These are phyloP conservation scores for Laterallus jamaicensis DNA, from an alignment of 2,113 vertebrate species.

Conservation along the genomic window DNA sequence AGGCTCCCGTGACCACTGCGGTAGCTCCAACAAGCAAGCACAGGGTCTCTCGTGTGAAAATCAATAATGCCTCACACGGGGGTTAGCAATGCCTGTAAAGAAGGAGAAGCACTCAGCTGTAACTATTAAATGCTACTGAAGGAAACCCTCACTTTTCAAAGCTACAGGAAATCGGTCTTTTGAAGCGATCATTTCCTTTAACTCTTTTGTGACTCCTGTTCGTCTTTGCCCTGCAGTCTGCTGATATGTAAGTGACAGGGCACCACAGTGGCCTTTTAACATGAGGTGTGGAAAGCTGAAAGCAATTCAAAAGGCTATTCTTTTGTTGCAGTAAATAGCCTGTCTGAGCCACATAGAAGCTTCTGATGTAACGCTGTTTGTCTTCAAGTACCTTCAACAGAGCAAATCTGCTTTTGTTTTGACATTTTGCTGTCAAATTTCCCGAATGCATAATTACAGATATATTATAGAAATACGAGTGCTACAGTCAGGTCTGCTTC, in stretches of 20 bases:
- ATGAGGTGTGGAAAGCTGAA: neutral
- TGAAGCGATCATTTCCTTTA: constrained; percentile 25
- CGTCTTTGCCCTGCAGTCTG: neutral
- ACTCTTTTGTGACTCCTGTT: neutral
- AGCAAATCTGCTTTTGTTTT: constrained; percentile 65
- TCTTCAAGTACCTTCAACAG: constrained; percentile 60
- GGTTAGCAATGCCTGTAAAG: constrained; percentile 4
- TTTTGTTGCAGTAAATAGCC: constrained; percentile 35
- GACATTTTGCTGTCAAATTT: constrained; percentile 66
- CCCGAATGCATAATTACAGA: constrained; percentile 61
- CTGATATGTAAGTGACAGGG: neutral
- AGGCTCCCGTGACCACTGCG: neutral
- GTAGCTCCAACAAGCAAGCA: neutral
- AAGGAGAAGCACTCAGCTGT: neutral
- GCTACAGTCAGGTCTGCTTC: constrained; percentile 46
- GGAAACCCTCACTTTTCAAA: constrained; percentile 32
- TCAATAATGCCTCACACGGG: neutral
- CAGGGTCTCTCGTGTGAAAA: constrained; percentile 20
- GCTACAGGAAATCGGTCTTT: constrained; percentile 3
- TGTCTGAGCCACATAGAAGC: constrained; percentile 41
- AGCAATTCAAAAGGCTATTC: constrained; percentile 22
- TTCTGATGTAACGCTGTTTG: constrained; percentile 54
- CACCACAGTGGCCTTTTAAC: neutral
- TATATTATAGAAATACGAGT: constrained; percentile 56
- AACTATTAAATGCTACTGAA: constrained; percentile 4